Conservation (phyloP, 2,113 vertebrate species). For the Formicarius rufipectus region DNA sequence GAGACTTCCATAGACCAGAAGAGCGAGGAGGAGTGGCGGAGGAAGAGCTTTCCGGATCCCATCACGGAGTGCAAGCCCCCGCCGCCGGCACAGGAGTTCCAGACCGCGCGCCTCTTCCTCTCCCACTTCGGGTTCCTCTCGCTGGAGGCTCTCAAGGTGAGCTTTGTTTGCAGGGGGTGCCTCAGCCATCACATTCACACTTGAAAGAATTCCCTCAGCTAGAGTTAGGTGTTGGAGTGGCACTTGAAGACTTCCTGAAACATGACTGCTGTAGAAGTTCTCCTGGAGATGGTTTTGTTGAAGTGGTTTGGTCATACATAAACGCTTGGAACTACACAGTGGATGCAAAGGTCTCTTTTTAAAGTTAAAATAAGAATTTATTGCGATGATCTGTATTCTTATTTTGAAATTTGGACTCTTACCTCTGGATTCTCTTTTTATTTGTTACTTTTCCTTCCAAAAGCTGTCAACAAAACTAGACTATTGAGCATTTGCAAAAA, state of each 20-base stretch:
- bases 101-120: constrained; percentile 93
- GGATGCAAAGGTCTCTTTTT: neutral
- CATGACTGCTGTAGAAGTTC: neutral
- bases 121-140: constrained; percentile 96
- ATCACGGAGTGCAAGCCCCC: constrained; percentile 90
- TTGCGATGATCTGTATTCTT: neutral
- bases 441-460: neutral
- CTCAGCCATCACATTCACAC: neutral
- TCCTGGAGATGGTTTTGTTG: neutral
- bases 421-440: neutral
- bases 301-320: neutral
- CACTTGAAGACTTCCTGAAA: neutral
- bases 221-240: neutral
- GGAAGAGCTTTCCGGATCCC: constrained; percentile 87
- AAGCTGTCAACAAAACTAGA: neutral
- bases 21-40: constrained; percentile 84
- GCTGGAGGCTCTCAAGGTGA: constrained; percentile 92
- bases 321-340: neutral
- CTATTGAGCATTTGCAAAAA: neutral
- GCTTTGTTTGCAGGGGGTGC: neutral
- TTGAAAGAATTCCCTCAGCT: neutral
- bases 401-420: neutral
- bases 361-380: neutral
- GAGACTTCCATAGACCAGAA: constrained; percentile 85
- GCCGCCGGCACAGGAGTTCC: constrained; percentile 90